Percentiles rank a stretch among this genome's conserved stretches.
phyloP scores from a whole-genome alignment of 2,888 invertebrate genomes.

The Deilephila elpenor region DNA sequence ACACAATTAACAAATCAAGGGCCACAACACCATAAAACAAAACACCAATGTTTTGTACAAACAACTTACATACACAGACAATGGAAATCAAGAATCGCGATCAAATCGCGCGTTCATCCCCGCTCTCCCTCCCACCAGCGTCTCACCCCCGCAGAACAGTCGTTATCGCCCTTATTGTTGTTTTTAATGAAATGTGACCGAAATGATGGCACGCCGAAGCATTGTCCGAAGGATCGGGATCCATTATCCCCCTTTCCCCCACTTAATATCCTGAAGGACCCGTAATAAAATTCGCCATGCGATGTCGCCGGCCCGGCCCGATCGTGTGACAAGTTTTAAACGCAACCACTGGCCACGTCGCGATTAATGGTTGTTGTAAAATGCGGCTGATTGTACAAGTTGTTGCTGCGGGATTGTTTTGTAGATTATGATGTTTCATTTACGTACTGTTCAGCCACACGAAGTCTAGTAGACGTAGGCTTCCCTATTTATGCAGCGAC shows the following conservation, averaged over 20 bases:
- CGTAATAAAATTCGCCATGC: constrained; percentile 69
- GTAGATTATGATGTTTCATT: too few relatives aligned
- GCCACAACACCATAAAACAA: constrained; percentile 23
- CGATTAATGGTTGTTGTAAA: constrained; percentile 19
- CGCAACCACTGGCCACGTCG: constrained; percentile 34
- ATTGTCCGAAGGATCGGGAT: constrained; percentile 70
- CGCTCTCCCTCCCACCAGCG: constrained; percentile 38
- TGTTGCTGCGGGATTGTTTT: neutral
- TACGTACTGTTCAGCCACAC: too few relatives aligned
- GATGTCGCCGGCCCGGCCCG: constrained; percentile 50
- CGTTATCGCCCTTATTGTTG: constrained; percentile 73
- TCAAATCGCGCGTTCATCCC: constrained; percentile 51
- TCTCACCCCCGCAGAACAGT: constrained; percentile 45
- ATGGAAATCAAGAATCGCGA: constrained; percentile 53
- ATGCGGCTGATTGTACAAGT: neutral
- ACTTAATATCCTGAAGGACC: constrained; percentile 68
- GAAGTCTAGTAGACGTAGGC: too few relatives aligned
- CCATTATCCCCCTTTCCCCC: constrained; percentile 67
- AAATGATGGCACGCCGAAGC: constrained; percentile 64
- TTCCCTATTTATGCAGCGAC: too few relatives aligned
- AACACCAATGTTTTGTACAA: constrained; percentile 25
- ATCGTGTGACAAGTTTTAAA: constrained; percentile 65
- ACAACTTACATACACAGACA: constrained; percentile 22
- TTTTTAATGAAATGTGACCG: constrained; percentile 76
- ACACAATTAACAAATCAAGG: constrained; percentile 23